Percentiles rank a stretch among this genome's conserved stretches.
Evolutionary conservation across 1,140 invertebrate species (phyloP).

Genomic region (Drosophila ambigua): DNA sequence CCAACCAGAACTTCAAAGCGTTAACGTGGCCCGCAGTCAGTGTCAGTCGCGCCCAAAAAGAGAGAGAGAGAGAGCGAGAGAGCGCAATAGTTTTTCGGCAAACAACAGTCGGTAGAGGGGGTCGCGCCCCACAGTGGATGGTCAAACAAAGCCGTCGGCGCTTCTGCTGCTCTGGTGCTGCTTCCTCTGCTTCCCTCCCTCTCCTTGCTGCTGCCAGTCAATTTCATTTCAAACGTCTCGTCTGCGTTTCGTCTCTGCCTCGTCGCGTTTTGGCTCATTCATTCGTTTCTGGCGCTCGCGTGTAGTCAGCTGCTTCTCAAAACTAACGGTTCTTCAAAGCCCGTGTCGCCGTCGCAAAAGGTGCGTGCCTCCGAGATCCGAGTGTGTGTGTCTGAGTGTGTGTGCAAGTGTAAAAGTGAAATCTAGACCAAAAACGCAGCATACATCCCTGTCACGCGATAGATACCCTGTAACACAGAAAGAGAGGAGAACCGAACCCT

Average conservation of each 20-base stretch:
- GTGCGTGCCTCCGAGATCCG: conserved; percentile 37
- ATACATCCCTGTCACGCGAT: conserved; percentile 42
- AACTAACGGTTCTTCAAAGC: conserved; percentile 59
- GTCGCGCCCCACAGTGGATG: too few species aligned
- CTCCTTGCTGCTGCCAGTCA: conserved; percentile 14
- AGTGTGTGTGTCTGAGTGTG: conserved; percentile 13
- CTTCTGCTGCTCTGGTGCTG: conserved; percentile 9
- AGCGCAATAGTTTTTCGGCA: conserved; percentile 20
- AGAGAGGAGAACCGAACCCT: conserved; percentile 2
- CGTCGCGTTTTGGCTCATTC: conserved; percentile 52
- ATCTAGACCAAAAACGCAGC: conserved; percentile 34
- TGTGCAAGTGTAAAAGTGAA: conserved; percentile 14
- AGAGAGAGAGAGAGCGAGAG: conserved; percentile 21
- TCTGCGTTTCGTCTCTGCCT: conserved; percentile 28
- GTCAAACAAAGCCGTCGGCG: conserved; percentile 9
- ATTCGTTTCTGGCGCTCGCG: conserved; percentile 70
- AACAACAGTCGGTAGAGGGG: conserved; percentile 5
- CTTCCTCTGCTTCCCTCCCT: neutral
- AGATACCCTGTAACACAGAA: neutral
- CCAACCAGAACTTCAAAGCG: conserved; percentile 82
- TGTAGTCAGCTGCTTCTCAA: conserved; percentile 65
- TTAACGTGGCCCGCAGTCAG: conserved; percentile 61
- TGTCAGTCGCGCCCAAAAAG: conserved; percentile 35
- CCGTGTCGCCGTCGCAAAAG: conserved; percentile 55
- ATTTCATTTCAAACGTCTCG: conserved; percentile 61